Base-by-base conservation (phyloP, 2,888 invertebrate genomes). In the Microdon myrmicae region DNA sequence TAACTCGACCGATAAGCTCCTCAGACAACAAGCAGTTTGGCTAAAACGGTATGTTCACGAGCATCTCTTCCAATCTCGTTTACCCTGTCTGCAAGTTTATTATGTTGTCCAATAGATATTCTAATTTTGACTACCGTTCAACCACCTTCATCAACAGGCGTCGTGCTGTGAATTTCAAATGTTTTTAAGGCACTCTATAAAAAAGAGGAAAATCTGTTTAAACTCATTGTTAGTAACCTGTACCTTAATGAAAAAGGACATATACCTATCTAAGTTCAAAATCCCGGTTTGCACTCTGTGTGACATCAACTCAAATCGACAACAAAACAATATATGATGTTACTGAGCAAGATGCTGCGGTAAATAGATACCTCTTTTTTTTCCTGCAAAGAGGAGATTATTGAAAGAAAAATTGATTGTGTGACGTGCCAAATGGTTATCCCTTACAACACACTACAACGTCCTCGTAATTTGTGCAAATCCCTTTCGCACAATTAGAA, bases 321-420 rank as follows among this genome's bases (percentile, higher is more conserved):
- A 49, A 44, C 55, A 48, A 61, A 49, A 56, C 61, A 35, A 38
- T n/a, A n/a, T n/a, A 48, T 41, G 56, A 38, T 31, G 43, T 29
- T n/a, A 43, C 41, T 19, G 22, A 22, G 34, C 44, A 49, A 55
- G 61, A 61, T 55, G 55, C 61, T 61, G 61, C 29, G 32, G 49
- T 29, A 26, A 55, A 49, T 44, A 55, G 43, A 61, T 55, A 49
- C 43, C 25, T 41, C 35, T 32, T 35, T 56, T 29, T 44, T 44
- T 61, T n/a, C n/a, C n/a, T n/a, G n/a, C n/a, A n/a, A n/a, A n/a
- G 56, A 61, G 61, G 49, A 49, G 61, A 61, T 61, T 61, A 61
- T 45, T 35, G 39, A 23, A 32, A 44, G 56, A 56, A 49, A 61
- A 61, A 61, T 61, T 61, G 61, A 61, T 61, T 61, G 61, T 61